These are phyloP conservation scores for Merops nubicus DNA, from an alignment of 2,113 vertebrate species.

Conservation along the genomic window DNA sequence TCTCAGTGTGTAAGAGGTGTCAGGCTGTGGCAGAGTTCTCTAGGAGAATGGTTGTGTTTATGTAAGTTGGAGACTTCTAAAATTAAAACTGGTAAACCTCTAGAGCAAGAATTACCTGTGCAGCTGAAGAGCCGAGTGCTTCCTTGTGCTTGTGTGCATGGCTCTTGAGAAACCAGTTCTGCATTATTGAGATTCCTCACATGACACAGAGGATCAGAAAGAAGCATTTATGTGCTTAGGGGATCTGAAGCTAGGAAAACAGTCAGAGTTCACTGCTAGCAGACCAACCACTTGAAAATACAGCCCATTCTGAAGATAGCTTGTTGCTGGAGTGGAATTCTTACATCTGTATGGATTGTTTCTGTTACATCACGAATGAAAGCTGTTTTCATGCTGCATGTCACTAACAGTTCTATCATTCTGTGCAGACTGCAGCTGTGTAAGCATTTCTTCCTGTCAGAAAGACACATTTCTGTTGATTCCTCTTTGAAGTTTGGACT, in stretches of 20 bases:
- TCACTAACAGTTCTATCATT: background rate
- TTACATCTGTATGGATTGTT: background rate
- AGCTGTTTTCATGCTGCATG: fast-evolving
- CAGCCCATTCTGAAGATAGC: background rate
- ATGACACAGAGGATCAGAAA: background rate
- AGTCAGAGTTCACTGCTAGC: background rate
- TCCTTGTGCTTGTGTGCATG: fast-evolving
- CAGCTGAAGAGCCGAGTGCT: background rate
- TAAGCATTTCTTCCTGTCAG: background rate
- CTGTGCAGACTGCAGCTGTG: background rate
- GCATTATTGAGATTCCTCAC: background rate
- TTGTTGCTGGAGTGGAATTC: background rate
- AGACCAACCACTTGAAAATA: background rate
- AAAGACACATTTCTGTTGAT: background rate
- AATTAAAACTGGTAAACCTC: background rate
- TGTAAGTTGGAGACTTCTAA: background rate
- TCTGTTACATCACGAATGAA: background rate
- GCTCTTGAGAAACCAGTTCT: background rate
- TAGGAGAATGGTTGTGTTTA: background rate
- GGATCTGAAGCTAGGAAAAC: background rate
- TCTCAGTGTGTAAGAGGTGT: background rate
- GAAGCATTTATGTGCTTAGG: background rate
- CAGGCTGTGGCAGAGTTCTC: background rate
- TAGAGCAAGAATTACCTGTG: background rate
- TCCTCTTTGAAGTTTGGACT: background rate